Evolutionary conservation across 2,888 invertebrate species (phyloP).

Genomic region (Ormia ochracea): DNA sequence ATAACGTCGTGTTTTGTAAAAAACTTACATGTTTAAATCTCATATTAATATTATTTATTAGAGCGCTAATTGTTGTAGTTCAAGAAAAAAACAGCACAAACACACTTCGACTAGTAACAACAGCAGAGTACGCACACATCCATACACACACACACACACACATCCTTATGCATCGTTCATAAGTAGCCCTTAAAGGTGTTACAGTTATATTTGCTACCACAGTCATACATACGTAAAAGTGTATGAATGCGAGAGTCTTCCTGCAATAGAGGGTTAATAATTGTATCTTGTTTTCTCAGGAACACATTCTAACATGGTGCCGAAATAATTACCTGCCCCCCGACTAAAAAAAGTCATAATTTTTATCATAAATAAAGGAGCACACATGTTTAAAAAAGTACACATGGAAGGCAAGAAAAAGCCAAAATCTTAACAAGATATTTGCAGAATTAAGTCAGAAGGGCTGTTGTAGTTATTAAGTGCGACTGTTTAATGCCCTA

Average conservation of each 20-base stretch:
- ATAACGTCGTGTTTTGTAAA: slow-evolving; percentile 24
- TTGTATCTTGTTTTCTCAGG: slow-evolving; percentile 40
- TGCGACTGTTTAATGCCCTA: slow-evolving; percentile 8
- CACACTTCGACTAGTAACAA: background rate
- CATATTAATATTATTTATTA: slow-evolving; percentile 71
- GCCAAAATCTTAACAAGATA: slow-evolving; percentile 36
- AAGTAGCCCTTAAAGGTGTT: slow-evolving; percentile 44
- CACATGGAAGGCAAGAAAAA: background rate
- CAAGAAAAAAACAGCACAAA: slow-evolving; percentile 24
- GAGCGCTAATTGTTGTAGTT: slow-evolving; percentile 66
- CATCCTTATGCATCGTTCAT: slow-evolving; percentile 34
- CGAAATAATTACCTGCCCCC: slow-evolving; percentile 74
- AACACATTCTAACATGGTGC: slow-evolving; percentile 67
- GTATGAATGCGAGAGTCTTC: background rate
- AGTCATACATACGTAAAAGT: background rate
- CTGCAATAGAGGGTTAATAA: slow-evolving; percentile 25
- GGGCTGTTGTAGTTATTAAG: slow-evolving; percentile 22
- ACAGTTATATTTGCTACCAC: slow-evolving; percentile 36
- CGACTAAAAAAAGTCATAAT: slow-evolving; percentile 66
- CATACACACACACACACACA: background rate
- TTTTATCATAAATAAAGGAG: slow-evolving; percentile 58
- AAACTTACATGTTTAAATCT: slow-evolving; percentile 58
- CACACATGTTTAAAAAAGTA: slow-evolving; percentile 71
- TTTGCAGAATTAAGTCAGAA: slow-evolving; percentile 6
- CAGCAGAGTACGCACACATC: background rate